Base-by-base conservation (phyloP, 2,797 vertebrate genomes). In the Sebastes baramenuke region DNA sequence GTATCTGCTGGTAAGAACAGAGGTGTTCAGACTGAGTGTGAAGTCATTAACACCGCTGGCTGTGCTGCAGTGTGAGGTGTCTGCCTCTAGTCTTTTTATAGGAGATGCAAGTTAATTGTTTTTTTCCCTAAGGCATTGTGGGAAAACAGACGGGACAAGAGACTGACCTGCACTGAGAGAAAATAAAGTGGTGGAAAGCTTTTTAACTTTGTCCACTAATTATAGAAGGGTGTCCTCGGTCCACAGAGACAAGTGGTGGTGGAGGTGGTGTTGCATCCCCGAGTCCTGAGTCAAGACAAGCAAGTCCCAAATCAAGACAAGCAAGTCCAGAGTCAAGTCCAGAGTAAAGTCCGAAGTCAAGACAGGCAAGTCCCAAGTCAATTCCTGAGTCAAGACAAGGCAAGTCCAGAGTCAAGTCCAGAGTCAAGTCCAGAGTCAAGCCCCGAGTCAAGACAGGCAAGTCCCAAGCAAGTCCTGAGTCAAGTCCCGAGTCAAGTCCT, bases 11-110 rank as follows among this genome's bases (percentile, higher is more conserved):
- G 22, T 36, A 29, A 29, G 36, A 55, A 29, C 34, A 64, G 42
- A 61, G 56, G 16, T 34, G 32, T 18, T 77, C 78, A 77, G 78
- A 77, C 22, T 55, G 60, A 81, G 52, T 13, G 59, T 32, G 6
- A 73, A 69, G 20, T 54, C 54, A 20, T 22, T 69, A 20, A 13
- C 61, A 34, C 49, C n/a, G 2, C 49, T 22, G 22, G 18, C 34
- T 34, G 30, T 52, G 49, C 18, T 52, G 49, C 49, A 52, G 54
- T 25, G 72, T 24, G 22, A 59, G 9, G 24, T 34, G 4, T 52
- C 18, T 52, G 20, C 36, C 24, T 60, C 54, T 3, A 12, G 10
- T 32, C 3, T 60, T 68, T 62, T 30, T 29, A 29, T 32, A 38
- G 16, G 46, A 62, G 30, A 42, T 27, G 25, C 2, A 32, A 11